Conservation (phyloP, 2,797 vertebrate genomes). For the Darevskia nairensis region DNA sequence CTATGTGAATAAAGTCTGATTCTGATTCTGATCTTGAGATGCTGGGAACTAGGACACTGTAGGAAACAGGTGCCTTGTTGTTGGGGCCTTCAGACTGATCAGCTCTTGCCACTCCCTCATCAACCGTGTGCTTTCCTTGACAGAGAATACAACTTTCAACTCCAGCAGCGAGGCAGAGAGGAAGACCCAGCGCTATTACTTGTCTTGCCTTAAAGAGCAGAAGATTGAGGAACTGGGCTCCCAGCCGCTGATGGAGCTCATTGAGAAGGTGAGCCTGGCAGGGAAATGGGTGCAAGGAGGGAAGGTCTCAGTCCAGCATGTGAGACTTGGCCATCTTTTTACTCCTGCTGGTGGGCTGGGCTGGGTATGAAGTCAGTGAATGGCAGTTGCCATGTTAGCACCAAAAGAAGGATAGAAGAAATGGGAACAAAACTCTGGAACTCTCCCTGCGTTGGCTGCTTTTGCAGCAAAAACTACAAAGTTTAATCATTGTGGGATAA, state of each 20-base stretch:
- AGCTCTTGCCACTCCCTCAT: not conserved
- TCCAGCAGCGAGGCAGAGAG: conserved; percentile 94
- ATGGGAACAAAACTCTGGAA: no score
- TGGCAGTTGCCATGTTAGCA: not conserved
- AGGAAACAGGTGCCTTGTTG: not conserved
- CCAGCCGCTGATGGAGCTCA: conserved; percentile 91
- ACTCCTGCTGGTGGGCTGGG: not conserved
- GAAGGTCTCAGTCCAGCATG: not conserved
- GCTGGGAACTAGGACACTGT: not conserved
- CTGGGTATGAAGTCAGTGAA: not conserved
- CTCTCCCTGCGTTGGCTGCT: no score
- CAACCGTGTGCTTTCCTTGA: not conserved
- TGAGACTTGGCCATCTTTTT: not conserved
- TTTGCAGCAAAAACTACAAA: no score
- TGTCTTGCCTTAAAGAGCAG: conserved; percentile 93
- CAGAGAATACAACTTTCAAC: conserved; percentile 95
- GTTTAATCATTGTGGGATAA: no score
- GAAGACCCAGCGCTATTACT: conserved; percentile 94
- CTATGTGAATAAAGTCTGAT: no score
- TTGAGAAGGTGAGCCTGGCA: conserved; percentile 84
- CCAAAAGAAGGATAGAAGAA: no score
- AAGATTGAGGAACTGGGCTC: conserved; percentile 92
- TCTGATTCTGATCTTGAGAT: not conserved
- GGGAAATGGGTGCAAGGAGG: no score
- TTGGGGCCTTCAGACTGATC: not conserved